Percentiles rank a stretch among this genome's conserved stretches.
These are phyloP conservation scores for Lycophotia porphyrea DNA, from an alignment of 2,888 invertebrate genomes.

Conservation along the genomic window DNA sequence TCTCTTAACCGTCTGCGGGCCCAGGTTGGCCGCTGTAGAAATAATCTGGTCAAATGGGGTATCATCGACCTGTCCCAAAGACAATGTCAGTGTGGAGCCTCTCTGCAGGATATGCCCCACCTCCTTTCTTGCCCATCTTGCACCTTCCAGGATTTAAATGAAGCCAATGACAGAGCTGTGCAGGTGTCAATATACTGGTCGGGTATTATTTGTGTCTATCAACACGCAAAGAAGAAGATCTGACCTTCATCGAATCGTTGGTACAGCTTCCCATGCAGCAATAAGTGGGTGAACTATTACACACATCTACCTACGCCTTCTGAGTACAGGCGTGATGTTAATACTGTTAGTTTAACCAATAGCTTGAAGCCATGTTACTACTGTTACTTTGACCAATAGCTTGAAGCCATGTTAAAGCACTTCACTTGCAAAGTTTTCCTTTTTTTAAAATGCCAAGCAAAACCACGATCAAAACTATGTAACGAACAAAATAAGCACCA, in stretches of 20 bases:
- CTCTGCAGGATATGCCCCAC: too few species aligned
- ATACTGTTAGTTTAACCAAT: neutral
- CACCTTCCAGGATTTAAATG: too few species aligned
- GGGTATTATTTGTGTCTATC: too few species aligned
- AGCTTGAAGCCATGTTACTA: neutral
- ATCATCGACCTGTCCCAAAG: too few species aligned
- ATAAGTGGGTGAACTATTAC: neutral
- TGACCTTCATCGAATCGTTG: neutral
- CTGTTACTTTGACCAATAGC: neutral
- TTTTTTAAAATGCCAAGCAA: constrained; percentile 14
- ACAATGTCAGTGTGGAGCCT: too few species aligned
- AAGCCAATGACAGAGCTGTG: too few species aligned
- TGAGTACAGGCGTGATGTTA: neutral
- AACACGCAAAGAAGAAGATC: too few species aligned
- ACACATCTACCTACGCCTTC: neutral
- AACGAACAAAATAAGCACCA: constrained; percentile 64
- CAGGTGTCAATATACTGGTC: too few species aligned
- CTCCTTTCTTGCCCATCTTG: too few species aligned
- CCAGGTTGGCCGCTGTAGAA: too few species aligned
- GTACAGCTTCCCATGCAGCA: neutral
- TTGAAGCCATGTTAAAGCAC: neutral
- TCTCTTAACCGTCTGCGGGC: too few species aligned
- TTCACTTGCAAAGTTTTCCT: neutral
- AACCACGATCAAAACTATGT: constrained; percentile 23
- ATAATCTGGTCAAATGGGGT: too few species aligned